Evolutionary conservation across 2,888 invertebrate species (phyloP).

Genomic region (Acanthococcus lagerstroemiae): DNA sequence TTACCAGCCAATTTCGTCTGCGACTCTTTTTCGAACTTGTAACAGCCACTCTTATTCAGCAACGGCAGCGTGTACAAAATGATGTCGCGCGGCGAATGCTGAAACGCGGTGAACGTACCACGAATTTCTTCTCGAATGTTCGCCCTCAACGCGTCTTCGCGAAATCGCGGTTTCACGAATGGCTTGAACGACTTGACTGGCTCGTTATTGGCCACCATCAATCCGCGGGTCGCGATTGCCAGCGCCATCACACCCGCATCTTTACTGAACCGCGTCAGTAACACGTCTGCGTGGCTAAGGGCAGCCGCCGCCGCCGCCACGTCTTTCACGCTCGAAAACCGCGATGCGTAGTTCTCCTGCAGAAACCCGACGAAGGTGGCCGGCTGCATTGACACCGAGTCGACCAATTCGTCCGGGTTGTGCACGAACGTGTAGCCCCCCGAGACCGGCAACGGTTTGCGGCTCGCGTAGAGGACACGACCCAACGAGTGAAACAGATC

Average conservation of each 20-base stretch:
- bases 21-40: not conserved
- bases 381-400: slow-evolving; percentile 57
- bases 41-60: not conserved
- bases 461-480: slow-evolving; percentile 32
- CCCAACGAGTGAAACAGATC: slow-evolving; percentile 33
- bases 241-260: slow-evolving; percentile 37
- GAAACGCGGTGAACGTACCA: not conserved
- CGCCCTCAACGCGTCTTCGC: not conserved
- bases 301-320: slow-evolving; percentile 52
- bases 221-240: slow-evolving; percentile 49
- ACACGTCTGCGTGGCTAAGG: slow-evolving; percentile 59
- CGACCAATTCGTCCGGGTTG: slow-evolving; percentile 54
- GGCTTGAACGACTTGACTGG: slow-evolving; percentile 41
- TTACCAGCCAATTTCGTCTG: not conserved
- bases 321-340: slow-evolving; percentile 43
- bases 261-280: slow-evolving; percentile 43
- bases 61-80: not conserved
- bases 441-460: not conserved
- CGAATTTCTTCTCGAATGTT: not conserved
- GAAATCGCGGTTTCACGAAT: slow-evolving; percentile 18
- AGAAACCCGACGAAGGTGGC: slow-evolving; percentile 57
- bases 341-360: slow-evolving; percentile 57
- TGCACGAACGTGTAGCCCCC: slow-evolving; percentile 45
- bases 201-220: slow-evolving; percentile 60
- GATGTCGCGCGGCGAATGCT: not conserved